These are phyloP conservation scores for Sebastes cheni DNA, from an alignment of 2,797 vertebrate genomes.

Conservation along the genomic window DNA sequence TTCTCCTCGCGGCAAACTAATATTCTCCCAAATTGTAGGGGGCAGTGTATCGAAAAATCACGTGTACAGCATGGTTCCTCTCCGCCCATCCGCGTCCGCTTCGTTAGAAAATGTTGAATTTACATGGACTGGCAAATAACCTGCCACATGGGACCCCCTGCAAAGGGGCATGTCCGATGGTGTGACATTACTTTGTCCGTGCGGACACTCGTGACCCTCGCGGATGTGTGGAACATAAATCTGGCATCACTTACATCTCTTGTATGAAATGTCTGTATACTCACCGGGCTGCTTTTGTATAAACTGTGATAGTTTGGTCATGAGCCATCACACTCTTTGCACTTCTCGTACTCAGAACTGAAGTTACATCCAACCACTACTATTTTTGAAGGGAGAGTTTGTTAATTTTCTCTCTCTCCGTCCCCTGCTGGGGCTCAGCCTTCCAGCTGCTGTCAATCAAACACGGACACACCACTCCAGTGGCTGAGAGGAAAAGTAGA, in stretches of 20 bases:
- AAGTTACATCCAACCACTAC: neutral
- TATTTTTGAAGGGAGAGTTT: neutral
- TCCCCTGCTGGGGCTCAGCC: constrained; percentile 21
- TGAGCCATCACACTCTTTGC: neutral
- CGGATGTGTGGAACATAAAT: too few relatives aligned
- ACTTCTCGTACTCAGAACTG: too few relatives aligned
- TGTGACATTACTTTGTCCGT: neutral
- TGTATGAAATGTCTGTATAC: too few relatives aligned
- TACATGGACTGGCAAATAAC: neutral
- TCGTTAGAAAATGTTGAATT: neutral
- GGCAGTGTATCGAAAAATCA: too few relatives aligned
- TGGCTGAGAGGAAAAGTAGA: neutral
- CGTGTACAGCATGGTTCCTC: too few relatives aligned
- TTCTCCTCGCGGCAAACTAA: too few relatives aligned
- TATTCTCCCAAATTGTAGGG: too few relatives aligned
- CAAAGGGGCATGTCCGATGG: neutral
- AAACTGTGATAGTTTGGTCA: neutral
- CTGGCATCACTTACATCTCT: too few relatives aligned
- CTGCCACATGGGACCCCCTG: too few relatives aligned
- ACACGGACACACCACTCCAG: neutral
- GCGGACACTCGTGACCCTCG: too few relatives aligned
- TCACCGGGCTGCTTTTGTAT: neutral
- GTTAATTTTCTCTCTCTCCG: constrained; percentile 11
- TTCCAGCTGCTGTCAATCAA: constrained; percentile 41
- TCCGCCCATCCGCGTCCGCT: too few relatives aligned